Percentiles rank a stretch among this genome's conserved stretches.
Evolutionary conservation across 2,797 vertebrate genomes (phyloP).

Genomic region (Manis crassicaudata): DNA sequence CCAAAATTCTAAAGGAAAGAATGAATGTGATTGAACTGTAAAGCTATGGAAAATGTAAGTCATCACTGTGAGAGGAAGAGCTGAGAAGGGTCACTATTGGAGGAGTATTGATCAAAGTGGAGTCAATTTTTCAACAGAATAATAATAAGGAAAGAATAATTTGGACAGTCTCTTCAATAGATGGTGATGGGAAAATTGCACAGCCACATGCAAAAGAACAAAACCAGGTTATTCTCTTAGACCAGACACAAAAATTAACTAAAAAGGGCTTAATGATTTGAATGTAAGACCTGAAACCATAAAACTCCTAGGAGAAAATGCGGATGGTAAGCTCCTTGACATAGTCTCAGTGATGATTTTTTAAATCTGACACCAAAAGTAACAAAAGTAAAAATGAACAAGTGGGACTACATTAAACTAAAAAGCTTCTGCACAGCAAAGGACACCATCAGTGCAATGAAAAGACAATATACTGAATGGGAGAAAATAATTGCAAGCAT

Average conservation of each 20-base stretch:
- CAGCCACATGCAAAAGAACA: not conserved
- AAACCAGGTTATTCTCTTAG: not conserved
- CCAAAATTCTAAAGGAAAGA: not conserved
- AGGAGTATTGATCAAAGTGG: constrained; percentile 64
- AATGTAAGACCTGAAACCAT: not conserved
- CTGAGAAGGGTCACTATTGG: constrained; percentile 39
- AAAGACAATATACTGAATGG: not conserved
- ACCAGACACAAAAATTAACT: not conserved
- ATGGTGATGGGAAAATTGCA: not conserved
- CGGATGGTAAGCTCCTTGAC: not conserved
- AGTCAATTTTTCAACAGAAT: constrained; percentile 75
- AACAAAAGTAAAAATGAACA: not conserved
- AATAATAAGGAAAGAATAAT: constrained; percentile 59
- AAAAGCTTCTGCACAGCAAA: not conserved
- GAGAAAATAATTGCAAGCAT: not conserved
- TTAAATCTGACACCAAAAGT: not conserved
- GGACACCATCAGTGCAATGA: not conserved
- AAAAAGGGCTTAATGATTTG: not conserved
- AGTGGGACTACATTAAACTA: not conserved
- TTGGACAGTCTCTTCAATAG: not conserved
- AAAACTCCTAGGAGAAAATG: not conserved
- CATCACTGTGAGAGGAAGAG: not conserved
- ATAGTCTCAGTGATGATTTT: not conserved
- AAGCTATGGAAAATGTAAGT: constrained; percentile 39
- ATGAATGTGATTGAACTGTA: not conserved